These are phyloP conservation scores for Mixornis gularis DNA, from an alignment of 2,113 vertebrate genomes.

Conservation along the genomic window DNA sequence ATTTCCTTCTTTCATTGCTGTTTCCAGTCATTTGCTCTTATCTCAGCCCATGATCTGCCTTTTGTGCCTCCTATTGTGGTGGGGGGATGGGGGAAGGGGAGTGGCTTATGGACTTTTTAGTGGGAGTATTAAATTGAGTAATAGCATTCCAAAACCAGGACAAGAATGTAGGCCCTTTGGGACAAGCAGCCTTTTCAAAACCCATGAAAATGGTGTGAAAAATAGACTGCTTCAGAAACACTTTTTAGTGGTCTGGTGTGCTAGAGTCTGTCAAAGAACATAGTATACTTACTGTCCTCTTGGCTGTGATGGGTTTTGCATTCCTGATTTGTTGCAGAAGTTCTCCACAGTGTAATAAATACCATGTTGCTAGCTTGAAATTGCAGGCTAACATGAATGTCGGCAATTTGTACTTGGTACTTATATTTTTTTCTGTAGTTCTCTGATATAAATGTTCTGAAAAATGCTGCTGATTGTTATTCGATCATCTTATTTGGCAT, in stretches of 20 bases:
- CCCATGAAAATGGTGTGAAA: not conserved
- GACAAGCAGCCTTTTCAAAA: not conserved
- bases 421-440: not conserved
- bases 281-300: not conserved
- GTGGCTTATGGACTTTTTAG: not conserved
- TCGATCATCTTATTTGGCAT: not conserved
- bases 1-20: not conserved
- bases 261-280: not conserved
- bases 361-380: not conserved
- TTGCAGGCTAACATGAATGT: not conserved
- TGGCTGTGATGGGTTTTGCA: not conserved
- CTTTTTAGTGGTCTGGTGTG: not conserved
- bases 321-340: not conserved
- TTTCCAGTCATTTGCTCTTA: not conserved
- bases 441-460: not conserved
- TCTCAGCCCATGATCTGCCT: not conserved
- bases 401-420: not conserved
- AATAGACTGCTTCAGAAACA: not conserved
- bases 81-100: fast-evolving
- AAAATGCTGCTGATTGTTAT: not conserved
- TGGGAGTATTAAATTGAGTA: not conserved
- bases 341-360: not conserved
- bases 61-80: not conserved
- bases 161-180: not conserved
- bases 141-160: not conserved